Conservation (phyloP, 2,113 vertebrate genomes). For the Urocitellus parryii region DNA sequence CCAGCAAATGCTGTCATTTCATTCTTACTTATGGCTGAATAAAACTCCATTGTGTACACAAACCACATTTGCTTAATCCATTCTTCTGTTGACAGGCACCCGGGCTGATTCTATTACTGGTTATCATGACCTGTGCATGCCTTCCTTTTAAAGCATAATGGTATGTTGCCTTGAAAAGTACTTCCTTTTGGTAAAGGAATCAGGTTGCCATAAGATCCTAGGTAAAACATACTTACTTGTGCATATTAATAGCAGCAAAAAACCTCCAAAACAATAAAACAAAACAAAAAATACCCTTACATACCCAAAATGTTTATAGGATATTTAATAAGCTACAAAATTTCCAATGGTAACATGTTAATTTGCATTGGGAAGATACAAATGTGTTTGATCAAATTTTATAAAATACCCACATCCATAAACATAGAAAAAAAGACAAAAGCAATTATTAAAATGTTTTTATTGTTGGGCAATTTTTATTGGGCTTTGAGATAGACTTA, state of each 20-base stretch:
- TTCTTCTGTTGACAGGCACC: too few relatives aligned
- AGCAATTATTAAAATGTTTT: neutral
- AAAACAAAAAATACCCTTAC: neutral
- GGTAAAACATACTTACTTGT: neutral
- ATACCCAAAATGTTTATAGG: neutral
- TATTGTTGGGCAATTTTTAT: neutral
- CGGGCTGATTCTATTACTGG: too few relatives aligned
- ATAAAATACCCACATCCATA: neutral
- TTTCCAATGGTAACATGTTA: neutral
- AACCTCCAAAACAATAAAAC: neutral
- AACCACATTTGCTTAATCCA: too few relatives aligned
- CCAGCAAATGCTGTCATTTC: too few relatives aligned
- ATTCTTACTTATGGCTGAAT: too few relatives aligned
- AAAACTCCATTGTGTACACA: too few relatives aligned
- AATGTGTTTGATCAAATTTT: conserved; percentile 50
- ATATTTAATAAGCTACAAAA: neutral
- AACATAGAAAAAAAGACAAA: neutral
- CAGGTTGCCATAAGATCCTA: neutral
- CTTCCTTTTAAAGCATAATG: neutral
- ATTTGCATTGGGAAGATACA: conserved; percentile 12
- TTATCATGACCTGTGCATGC: too few relatives aligned
- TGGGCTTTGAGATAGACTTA: neutral
- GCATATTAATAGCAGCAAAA: neutral
- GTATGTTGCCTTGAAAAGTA: neutral
- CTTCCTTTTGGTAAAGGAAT: neutral